Percentiles rank a stretch among this genome's conserved stretches.
These are phyloP conservation scores for Punctoribates punctum DNA, from an alignment of 2,888 invertebrate species.

Conservation along the genomic window DNA sequence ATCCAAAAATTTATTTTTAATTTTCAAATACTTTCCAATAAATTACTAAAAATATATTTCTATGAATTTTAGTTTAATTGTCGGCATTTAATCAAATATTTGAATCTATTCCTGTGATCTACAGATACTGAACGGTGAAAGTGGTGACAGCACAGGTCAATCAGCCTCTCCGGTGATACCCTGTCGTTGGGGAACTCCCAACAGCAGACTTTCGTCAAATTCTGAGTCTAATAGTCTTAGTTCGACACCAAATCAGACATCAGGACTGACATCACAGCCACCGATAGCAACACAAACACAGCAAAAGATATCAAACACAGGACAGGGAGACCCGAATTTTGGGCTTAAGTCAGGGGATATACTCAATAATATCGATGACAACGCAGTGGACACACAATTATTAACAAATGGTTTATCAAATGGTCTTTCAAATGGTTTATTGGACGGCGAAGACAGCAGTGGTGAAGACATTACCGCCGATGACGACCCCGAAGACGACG, in stretches of 20 bases:
- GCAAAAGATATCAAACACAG: background rate
- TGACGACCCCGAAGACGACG: conserved; percentile 43
- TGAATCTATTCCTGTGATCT: background rate
- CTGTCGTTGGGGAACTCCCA: conserved; percentile 15
- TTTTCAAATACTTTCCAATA: too few relatives aligned
- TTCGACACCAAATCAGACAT: conserved; percentile 38
- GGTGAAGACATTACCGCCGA: conserved; percentile 8
- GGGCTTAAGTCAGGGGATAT: background rate
- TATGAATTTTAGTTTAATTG: too few relatives aligned
- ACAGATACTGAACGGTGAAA: background rate
- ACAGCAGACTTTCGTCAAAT: conserved; percentile 1
- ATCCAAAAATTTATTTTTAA: too few relatives aligned
- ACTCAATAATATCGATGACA: background rate
- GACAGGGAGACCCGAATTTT: background rate
- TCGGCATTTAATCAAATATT: background rate
- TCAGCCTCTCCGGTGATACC: background rate
- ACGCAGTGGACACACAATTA: background rate
- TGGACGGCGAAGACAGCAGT: background rate
- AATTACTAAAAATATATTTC: too few relatives aligned
- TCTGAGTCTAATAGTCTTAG: conserved; percentile 38
- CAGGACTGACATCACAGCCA: background rate
- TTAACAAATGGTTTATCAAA: background rate
- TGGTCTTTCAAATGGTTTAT: background rate
- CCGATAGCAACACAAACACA: background rate
- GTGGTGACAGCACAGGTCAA: conserved; percentile 7